Base-by-base conservation (phyloP, 2,113 vertebrate species). In the Notarius lentiginosus region DNA sequence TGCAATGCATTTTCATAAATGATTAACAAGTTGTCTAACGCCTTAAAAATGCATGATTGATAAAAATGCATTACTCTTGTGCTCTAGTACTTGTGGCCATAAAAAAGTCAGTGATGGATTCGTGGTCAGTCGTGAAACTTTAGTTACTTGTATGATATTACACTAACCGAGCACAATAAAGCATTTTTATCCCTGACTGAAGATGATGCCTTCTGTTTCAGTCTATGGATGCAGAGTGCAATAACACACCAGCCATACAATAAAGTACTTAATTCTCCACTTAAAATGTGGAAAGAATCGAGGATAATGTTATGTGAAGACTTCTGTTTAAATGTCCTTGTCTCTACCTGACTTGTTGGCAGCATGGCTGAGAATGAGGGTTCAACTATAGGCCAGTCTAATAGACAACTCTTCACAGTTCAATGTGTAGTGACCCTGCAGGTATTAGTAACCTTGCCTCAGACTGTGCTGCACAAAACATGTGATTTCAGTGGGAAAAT, bases 301-400 rank as follows among this genome's bases (percentile, higher is more conserved):
- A 85, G 30, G 49, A 1, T 53, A 76, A 58, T 61, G 58, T 70
- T 47, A 11, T 55, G 49, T 65, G 58, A 60, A 72, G 55, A 70
- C 41, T 75, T 87, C 51, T 83, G 65, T 68, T 84, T 27, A n/a
- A 73, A 83, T 77, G 70, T 75, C 75, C 79, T 82, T 83, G 53
- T 82, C n/a, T 85, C 77, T 55, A 73, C 63, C 56, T 63, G 63
- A 87, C 49, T 56, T 82, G 83, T n/a, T 72, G 51, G 55, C 60
- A 73, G 79, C 73, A 65, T 27, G 55, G 55, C 65, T 75, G 27
- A 75, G 61, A 56, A 41, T 80, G 17, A 83, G 47, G 60, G 80
- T 88, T 88, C 79, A 84, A 24, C 58, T 53, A 60, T 27, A 89
- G 86, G 70, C 82, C 70, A 86, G 55, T 72, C 51, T 82, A 61